These are phyloP conservation scores for Lamprologus speciosus DNA, from an alignment of 2,113 vertebrate genomes.

Conservation along the genomic window DNA sequence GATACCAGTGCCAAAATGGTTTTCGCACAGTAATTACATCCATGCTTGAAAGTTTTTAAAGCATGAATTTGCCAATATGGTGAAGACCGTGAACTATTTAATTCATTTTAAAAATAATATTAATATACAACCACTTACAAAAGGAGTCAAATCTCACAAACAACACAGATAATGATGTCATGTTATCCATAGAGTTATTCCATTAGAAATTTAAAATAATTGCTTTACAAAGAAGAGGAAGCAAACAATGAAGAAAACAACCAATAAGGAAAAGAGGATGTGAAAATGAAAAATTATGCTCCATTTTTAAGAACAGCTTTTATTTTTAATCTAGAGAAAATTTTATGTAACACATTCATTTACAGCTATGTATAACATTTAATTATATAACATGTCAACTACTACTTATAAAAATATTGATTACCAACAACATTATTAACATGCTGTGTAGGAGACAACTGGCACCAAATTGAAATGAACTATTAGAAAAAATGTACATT, in stretches of 20 bases:
- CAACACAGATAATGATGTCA: not conserved
- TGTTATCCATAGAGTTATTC: not conserved
- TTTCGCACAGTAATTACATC: not conserved
- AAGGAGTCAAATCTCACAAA: constrained; percentile 26
- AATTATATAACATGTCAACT: not conserved
- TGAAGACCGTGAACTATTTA: not conserved
- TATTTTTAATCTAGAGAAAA: not conserved
- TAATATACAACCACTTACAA: not conserved
- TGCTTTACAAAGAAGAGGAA: constrained; percentile 23
- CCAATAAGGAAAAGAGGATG: not conserved
- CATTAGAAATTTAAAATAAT: not conserved
- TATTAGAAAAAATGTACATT: not conserved
- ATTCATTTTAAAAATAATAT: not conserved
- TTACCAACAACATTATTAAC: not conserved
- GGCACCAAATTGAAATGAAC: not conserved
- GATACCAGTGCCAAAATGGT: not conserved
- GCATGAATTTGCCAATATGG: not conserved
- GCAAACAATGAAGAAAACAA: constrained; percentile 4
- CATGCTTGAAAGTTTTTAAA: not conserved
- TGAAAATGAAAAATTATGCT: not conserved
- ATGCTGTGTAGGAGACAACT: not conserved
- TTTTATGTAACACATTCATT: not conserved
- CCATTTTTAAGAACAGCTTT: not conserved
- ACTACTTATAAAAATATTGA: not conserved
- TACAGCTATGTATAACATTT: not conserved